A percentile compares a stretch with the other conserved stretches of the same genome.
Conservation (phyloP, 2,888 invertebrate species). For the Tachina fera region DNA sequence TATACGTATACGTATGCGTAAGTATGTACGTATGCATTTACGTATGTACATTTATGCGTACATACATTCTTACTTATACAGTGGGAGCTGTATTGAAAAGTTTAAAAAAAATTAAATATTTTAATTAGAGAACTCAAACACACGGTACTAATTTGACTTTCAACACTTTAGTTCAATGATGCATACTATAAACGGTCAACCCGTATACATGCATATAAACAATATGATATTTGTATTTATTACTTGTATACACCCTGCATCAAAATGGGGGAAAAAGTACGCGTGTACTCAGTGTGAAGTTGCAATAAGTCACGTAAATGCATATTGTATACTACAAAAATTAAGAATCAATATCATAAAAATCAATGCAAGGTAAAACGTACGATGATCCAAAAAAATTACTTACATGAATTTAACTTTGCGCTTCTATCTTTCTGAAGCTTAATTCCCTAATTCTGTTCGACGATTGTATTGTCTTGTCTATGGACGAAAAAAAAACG, state of each 20-base stretch:
- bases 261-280: background rate
- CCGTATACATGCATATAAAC: background rate
- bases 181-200: slow-evolving; percentile 45
- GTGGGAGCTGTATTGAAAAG: slow-evolving; percentile 8
- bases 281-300: background rate
- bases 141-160: slow-evolving; percentile 70
- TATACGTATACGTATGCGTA: background rate
- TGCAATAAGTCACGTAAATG: no score
- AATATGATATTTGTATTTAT: slow-evolving; percentile 27
- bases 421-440: no score
- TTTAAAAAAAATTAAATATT: slow-evolving; percentile 52
- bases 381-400: no score
- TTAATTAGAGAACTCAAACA: slow-evolving; percentile 70
- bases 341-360: no score
- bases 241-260: background rate
- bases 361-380: no score
- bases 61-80: slow-evolving; percentile 12
- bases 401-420: no score
- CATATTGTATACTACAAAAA: no score
- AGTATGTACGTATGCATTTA: background rate
- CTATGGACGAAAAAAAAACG: no score
- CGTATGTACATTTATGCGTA: background rate
- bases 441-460: no score
- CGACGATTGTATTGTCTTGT: no score
- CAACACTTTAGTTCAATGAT: slow-evolving; percentile 71